Percentiles rank a stretch among this genome's conserved stretches.
These are phyloP conservation scores for Tribolium freemani DNA, from an alignment of 2,888 invertebrate species.

Conservation along the genomic window DNA sequence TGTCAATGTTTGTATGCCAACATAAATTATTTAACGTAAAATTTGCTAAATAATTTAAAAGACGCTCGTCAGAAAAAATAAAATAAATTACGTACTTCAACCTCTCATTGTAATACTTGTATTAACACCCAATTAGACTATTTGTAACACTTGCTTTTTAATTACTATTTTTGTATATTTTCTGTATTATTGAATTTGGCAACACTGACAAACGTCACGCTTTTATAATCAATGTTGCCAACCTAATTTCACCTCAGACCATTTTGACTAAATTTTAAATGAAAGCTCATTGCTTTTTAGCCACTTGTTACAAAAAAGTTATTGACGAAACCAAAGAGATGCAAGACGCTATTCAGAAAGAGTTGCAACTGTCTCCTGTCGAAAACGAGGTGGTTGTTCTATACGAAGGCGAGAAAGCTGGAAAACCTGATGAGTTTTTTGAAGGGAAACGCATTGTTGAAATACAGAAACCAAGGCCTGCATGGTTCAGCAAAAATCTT, in stretches of 20 bases:
- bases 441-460: slow-evolving; percentile 87
- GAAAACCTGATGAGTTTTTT: slow-evolving; percentile 74
- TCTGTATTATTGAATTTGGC: too few species aligned
- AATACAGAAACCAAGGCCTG: slow-evolving; percentile 86
- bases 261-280: background rate
- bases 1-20: too few species aligned
- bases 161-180: too few species aligned
- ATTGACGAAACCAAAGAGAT: slow-evolving; percentile 86
- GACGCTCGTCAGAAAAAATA: too few species aligned
- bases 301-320: slow-evolving; percentile 87
- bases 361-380: slow-evolving; percentile 79
- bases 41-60: too few species aligned
- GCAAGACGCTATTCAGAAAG: slow-evolving; percentile 80
- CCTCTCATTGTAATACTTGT: too few species aligned
- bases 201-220: too few species aligned
- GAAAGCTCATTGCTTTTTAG: slow-evolving; percentile 70
- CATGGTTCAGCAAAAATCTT: slow-evolving; percentile 91
- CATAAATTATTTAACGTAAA: too few species aligned
- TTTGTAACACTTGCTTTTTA: too few species aligned
- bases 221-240: background rate
- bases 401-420: slow-evolving; percentile 85
- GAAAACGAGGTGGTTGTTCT: slow-evolving; percentile 89
- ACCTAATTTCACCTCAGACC: background rate
- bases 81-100: too few species aligned
- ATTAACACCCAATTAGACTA: too few species aligned